These are phyloP conservation scores for Thyatira batis DNA, from an alignment of 2,888 invertebrate species.

Conservation along the genomic window DNA sequence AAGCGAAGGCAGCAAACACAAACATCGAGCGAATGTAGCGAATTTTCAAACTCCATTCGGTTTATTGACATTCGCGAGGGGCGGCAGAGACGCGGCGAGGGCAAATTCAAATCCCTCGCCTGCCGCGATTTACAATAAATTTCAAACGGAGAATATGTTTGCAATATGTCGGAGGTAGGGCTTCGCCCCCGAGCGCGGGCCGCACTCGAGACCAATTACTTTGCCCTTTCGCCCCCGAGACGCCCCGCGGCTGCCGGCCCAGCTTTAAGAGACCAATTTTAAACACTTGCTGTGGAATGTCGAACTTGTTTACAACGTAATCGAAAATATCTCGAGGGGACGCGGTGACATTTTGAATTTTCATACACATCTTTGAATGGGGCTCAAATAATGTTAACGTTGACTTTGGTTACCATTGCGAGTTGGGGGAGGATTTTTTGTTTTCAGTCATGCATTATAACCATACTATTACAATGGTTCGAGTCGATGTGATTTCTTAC, in stretches of 20 bases:
- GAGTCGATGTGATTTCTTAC: conserved; percentile 1
- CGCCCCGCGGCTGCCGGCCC: conserved; percentile 33
- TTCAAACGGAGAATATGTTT: conserved; percentile 78
- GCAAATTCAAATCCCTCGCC: conserved; percentile 69
- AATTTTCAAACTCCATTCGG: conserved; percentile 77
- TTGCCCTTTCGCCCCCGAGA: conserved; percentile 48
- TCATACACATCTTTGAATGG: conserved; percentile 49
- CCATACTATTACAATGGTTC: conserved; percentile 13
- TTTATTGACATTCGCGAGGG: conserved; percentile 69
- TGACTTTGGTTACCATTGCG: conserved; percentile 30
- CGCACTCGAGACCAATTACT: conserved; percentile 50
- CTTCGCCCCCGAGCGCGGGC: conserved; percentile 18
- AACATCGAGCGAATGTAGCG: conserved; percentile 76
- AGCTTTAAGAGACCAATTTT: conserved; percentile 55
- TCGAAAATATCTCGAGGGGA: conserved; percentile 47
- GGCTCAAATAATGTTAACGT: conserved; percentile 50
- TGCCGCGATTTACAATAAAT: conserved; percentile 78
- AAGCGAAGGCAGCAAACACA: conserved; percentile 74
- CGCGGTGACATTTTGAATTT: conserved; percentile 38
- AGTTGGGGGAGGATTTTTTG: conserved; percentile 16
- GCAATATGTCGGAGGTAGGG: conserved; percentile 66
- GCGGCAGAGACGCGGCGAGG: conserved; percentile 45
- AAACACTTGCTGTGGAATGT: conserved; percentile 66
- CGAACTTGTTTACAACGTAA: conserved; percentile 72
- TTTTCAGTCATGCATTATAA: background rate